phyloP scores from a whole-genome alignment of 1,140 invertebrate genomes.

The Drosophila micromelanica region DNA sequence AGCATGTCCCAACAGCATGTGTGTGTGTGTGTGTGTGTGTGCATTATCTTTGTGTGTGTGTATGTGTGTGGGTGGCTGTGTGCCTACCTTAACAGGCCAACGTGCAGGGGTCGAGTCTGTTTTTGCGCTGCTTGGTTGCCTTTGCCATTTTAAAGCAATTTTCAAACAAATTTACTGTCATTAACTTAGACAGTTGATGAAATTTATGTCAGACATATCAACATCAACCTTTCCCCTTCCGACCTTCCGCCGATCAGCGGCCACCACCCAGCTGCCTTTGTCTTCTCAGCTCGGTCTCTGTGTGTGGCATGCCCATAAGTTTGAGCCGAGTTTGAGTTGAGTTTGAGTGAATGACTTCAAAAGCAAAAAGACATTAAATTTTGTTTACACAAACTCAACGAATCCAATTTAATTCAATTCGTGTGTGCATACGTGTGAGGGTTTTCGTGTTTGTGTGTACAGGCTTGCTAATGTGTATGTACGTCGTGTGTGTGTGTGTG shows the following conservation, averaged over 20 bases:
- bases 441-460: slow-evolving; percentile 1
- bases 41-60: slow-evolving; percentile 23
- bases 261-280: slow-evolving; percentile 31
- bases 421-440: slow-evolving; percentile 45
- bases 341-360: slow-evolving; percentile 82
- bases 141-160: slow-evolving; percentile 82
- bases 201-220: slow-evolving; percentile 83
- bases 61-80: slow-evolving; percentile 20
- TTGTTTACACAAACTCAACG: slow-evolving; percentile 82
- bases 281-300: slow-evolving; percentile 23
- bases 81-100: slow-evolving; percentile 63
- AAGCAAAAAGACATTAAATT: slow-evolving; percentile 83
- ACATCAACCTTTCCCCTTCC: slow-evolving; percentile 57
- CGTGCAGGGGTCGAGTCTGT: slow-evolving; percentile 47
- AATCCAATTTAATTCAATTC: slow-evolving; percentile 83
- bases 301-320: slow-evolving; percentile 44
- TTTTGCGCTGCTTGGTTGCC: slow-evolving; percentile 77
- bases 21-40: slow-evolving; percentile 26
- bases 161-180: slow-evolving; percentile 83
- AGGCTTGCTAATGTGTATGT: slow-evolving; percentile 8
- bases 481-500: slow-evolving; percentile 40
- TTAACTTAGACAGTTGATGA: slow-evolving; percentile 83
- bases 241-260: slow-evolving; percentile 4
- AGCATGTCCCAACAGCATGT: slow-evolving; percentile 1
- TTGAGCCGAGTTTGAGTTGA: slow-evolving; percentile 69